A percentile compares a stretch with the other conserved stretches of the same genome.
Conservation (phyloP, 2,797 vertebrate genomes). For the Botia almorhae region DNA sequence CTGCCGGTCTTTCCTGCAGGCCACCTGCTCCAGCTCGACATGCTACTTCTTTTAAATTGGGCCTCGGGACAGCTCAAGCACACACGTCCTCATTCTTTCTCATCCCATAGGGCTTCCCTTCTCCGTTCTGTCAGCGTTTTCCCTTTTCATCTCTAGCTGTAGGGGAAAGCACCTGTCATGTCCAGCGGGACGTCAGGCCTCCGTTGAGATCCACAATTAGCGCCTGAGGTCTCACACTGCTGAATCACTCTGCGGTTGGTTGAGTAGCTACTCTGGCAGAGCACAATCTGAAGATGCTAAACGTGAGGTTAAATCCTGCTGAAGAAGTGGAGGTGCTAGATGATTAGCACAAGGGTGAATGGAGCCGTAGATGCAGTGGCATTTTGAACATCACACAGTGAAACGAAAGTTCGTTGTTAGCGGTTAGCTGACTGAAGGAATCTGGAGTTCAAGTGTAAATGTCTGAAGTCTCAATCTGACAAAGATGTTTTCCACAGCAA, state of each 20-base stretch:
- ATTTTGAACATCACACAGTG: not conserved
- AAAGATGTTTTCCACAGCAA: not conserved
- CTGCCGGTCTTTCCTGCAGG: conserved; percentile 31
- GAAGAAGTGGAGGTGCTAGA: not conserved
- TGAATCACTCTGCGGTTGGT: not conserved
- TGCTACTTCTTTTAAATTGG: conserved; percentile 36
- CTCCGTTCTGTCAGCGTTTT: conserved; percentile 32
- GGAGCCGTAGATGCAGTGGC: not conserved
- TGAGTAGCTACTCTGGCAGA: not conserved
- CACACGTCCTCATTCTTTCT: conserved; percentile 22
- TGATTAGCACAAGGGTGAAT: not conserved
- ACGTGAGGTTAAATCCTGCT: not conserved
- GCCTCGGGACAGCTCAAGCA: conserved; percentile 23
- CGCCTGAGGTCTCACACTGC: not conserved
- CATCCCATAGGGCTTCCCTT: conserved; percentile 35
- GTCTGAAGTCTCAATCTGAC: not conserved
- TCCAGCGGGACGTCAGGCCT: not conserved
- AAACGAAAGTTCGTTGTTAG: no score
- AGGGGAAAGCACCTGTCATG: conserved; percentile 13
- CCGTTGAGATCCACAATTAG: conserved; percentile 14
- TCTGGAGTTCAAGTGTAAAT: not conserved
- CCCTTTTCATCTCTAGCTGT: conserved; percentile 3
- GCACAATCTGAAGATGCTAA: not conserved
- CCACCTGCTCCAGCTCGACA: conserved; percentile 20
- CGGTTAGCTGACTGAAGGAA: not conserved